A percentile compares a stretch with the other conserved stretches of the same genome.
Conservation (phyloP, 2,113 vertebrate genomes). For the Tricholaema leucomelas region DNA sequence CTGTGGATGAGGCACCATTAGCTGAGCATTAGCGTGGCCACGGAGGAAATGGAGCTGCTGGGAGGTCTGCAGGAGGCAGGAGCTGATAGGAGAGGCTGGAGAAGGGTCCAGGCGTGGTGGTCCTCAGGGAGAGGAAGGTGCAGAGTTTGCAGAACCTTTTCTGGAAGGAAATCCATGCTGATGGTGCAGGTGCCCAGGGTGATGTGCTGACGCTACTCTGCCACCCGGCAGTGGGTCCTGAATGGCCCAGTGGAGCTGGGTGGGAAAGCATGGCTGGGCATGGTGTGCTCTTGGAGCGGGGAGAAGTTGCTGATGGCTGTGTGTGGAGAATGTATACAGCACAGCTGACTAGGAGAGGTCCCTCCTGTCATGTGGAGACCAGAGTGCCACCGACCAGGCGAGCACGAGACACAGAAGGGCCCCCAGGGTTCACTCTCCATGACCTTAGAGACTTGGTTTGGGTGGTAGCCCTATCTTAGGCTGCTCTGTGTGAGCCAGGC, state of each 20-base stretch:
- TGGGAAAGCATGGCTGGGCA: background rate
- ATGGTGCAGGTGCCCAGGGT: accelerated
- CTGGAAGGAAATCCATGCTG: background rate
- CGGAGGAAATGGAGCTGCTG: background rate
- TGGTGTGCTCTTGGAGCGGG: background rate
- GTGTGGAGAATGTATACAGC: background rate
- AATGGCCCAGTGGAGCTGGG: background rate
- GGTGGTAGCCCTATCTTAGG: background rate
- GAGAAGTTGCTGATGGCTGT: background rate
- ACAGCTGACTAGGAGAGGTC: background rate
- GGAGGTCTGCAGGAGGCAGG: background rate
- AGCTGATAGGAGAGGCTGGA: background rate
- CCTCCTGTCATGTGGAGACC: background rate
- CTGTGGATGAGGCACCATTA: slow-evolving; percentile 56
- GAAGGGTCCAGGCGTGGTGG: background rate
- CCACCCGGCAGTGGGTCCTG: background rate
- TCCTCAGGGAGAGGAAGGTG: background rate
- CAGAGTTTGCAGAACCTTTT: background rate
- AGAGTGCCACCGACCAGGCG: background rate
- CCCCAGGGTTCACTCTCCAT: accelerated
- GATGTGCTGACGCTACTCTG: background rate
- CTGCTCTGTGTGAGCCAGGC: background rate
- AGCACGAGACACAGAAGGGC: background rate
- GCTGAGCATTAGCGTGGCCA: slow-evolving; percentile 31
- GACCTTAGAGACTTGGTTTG: background rate